These are phyloP conservation scores for Lucinisca nassula DNA, from an alignment of 2,888 invertebrate genomes.

Conservation along the genomic window DNA sequence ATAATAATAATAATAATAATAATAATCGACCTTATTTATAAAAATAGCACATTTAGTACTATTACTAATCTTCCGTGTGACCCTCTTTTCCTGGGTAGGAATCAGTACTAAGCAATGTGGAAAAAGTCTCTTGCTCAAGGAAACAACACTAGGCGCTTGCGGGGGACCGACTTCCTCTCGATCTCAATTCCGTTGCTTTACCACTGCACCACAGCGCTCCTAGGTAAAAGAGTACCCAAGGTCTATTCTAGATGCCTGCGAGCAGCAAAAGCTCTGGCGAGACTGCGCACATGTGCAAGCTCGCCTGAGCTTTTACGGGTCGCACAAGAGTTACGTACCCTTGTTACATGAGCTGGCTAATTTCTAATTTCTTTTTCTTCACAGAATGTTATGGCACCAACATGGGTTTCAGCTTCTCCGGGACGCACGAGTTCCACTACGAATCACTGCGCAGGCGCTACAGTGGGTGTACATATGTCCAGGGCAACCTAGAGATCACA, in stretches of 20 bases:
- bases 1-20: too few species aligned
- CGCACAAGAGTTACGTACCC: not conserved
- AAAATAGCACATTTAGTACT: too few species aligned
- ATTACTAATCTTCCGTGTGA: too few species aligned
- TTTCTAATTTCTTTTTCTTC: not conserved
- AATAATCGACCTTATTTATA: too few species aligned
- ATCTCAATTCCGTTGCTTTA: too few species aligned
- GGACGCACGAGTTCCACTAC: slow-evolving; percentile 79
- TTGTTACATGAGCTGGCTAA: not conserved
- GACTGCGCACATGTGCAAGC: not conserved
- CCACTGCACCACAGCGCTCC: not conserved
- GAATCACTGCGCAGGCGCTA: slow-evolving; percentile 90
- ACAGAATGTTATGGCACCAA: slow-evolving; percentile 81
- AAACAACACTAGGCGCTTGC: too few species aligned
- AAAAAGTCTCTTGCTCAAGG: too few species aligned
- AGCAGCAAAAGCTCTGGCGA: not conserved
- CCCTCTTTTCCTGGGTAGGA: too few species aligned
- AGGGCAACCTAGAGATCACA: slow-evolving; percentile 98
- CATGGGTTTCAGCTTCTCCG: slow-evolving; percentile 80
- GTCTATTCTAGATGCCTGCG: not conserved
- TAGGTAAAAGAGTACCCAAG: not conserved
- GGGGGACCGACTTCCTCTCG: too few species aligned
- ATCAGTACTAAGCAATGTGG: too few species aligned
- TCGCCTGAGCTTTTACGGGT: not conserved
- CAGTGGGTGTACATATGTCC: slow-evolving; percentile 99